These are phyloP conservation scores for Anser cygnoides DNA, from an alignment of 2,113 vertebrate genomes.

Conservation along the genomic window DNA sequence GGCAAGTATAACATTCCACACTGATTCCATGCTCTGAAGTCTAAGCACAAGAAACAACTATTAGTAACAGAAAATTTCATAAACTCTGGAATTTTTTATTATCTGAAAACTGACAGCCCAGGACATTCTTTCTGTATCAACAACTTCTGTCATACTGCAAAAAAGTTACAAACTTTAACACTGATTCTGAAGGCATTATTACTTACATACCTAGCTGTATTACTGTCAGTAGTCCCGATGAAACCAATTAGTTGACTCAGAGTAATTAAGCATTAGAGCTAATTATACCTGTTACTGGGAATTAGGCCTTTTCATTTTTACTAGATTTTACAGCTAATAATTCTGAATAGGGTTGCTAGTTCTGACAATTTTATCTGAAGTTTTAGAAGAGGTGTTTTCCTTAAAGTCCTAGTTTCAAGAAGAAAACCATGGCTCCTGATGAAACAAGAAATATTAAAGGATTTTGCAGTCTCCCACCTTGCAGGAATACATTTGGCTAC, in stretches of 20 bases:
- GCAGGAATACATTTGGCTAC: neutral
- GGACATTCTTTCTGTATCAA: neutral
- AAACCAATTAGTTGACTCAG: conserved; percentile 64
- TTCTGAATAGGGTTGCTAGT: neutral
- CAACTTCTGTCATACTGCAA: neutral
- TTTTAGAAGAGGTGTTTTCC: neutral
- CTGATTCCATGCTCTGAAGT: neutral
- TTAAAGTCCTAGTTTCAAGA: neutral
- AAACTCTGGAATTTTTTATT: neutral
- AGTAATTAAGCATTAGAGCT: conserved; percentile 58
- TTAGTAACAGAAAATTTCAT: neutral
- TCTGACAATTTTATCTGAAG: neutral
- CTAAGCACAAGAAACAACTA: neutral
- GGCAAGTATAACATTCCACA: neutral
- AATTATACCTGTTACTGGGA: conserved; percentile 53
- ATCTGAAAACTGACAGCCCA: neutral
- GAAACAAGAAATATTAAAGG: neutral
- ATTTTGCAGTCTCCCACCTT: neutral
- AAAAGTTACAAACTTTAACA: conserved; percentile 25
- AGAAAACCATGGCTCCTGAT: neutral
- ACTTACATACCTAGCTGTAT: neutral
- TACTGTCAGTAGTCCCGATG: conserved; percentile 27
- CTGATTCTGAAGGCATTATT: conserved; percentile 1
- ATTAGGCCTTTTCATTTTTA: conserved; percentile 32
- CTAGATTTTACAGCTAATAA: conserved; percentile 7